phyloP scores from a whole-genome alignment of 2,888 invertebrate genomes.

The Idaea aversata region DNA sequence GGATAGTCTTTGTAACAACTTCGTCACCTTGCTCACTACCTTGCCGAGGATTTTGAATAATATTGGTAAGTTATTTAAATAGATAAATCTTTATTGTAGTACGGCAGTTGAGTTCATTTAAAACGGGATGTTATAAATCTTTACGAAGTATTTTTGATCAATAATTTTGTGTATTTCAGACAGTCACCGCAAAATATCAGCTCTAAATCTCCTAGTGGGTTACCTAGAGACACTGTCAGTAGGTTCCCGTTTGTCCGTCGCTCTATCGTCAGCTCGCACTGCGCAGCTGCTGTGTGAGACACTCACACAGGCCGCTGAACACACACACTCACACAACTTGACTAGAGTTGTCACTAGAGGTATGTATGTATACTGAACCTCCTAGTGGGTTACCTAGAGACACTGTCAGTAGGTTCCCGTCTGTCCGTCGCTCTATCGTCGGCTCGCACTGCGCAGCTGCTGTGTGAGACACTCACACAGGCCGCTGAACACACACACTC shows the following conservation, averaged over 20 bases:
- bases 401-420: constrained; percentile 73
- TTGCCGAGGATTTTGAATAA: constrained; percentile 85
- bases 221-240: constrained; percentile 80
- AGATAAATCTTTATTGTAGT: not conserved
- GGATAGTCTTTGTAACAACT: constrained; percentile 82
- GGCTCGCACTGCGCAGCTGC: constrained; percentile 73
- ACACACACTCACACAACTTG: constrained; percentile 51
- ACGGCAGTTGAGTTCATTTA: no score
- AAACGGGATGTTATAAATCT: no score
- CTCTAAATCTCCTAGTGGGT: constrained; percentile 83
- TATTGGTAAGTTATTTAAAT: constrained; percentile 62
- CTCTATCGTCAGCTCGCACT: constrained; percentile 78
- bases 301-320: constrained; percentile 44
- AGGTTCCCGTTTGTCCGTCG: constrained; percentile 75
- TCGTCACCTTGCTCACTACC: constrained; percentile 78
- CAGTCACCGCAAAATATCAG: constrained; percentile 80
- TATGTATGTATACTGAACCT: constrained; percentile 20
- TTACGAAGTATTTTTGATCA: not conserved
- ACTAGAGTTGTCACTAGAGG: constrained; percentile 72
- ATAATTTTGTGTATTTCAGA: constrained; percentile 56
- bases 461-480: constrained; percentile 63
- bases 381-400: constrained; percentile 82
- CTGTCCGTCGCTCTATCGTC: constrained; percentile 80
- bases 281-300: constrained; percentile 77
- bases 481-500: constrained; percentile 41